Evolutionary conservation across 2,888 invertebrate genomes (phyloP).

Genomic region (Drosophila parthenogenetica): DNA sequence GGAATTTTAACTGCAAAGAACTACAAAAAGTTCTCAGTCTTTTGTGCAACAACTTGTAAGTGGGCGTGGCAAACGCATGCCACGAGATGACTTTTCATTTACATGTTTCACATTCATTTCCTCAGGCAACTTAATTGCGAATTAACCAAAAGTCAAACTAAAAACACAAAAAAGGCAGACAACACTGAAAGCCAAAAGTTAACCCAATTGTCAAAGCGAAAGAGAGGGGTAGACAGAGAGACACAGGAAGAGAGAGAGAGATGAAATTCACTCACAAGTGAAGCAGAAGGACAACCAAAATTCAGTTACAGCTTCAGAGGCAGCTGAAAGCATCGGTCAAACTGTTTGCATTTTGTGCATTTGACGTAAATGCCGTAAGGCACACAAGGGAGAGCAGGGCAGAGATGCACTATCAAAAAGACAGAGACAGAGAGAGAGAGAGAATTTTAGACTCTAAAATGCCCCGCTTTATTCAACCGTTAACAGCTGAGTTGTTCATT

Average conservation of each 20-base stretch:
- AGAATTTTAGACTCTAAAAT: slow-evolving; percentile 18
- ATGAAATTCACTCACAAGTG: no score
- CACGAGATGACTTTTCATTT: no score
- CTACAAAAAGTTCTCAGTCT: no score
- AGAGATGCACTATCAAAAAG: background rate
- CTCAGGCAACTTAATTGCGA: slow-evolving; percentile 24
- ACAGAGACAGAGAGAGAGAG: no score
- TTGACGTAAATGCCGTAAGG: slow-evolving; percentile 8
- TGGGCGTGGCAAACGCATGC: no score
- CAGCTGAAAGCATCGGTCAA: background rate
- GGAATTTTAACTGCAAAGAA: no score
- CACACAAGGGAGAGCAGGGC: background rate
- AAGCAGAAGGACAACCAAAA: no score
- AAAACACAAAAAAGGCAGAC: background rate
- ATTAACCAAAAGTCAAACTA: slow-evolving; percentile 24
- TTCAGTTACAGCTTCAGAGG: background rate
- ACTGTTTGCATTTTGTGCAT: slow-evolving; percentile 35
- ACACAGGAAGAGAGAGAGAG: no score
- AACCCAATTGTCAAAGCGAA: slow-evolving; percentile 22
- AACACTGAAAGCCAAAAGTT: slow-evolving; percentile 17
- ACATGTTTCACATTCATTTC: slow-evolving; percentile 16
- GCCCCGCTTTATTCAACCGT: background rate
- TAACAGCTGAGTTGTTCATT: background rate
- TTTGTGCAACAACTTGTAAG: no score
- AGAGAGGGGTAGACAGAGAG: background rate